Evolutionary conservation across 2,888 invertebrate genomes (phyloP).

Genomic region (Drosophila melanosoma): DNA sequence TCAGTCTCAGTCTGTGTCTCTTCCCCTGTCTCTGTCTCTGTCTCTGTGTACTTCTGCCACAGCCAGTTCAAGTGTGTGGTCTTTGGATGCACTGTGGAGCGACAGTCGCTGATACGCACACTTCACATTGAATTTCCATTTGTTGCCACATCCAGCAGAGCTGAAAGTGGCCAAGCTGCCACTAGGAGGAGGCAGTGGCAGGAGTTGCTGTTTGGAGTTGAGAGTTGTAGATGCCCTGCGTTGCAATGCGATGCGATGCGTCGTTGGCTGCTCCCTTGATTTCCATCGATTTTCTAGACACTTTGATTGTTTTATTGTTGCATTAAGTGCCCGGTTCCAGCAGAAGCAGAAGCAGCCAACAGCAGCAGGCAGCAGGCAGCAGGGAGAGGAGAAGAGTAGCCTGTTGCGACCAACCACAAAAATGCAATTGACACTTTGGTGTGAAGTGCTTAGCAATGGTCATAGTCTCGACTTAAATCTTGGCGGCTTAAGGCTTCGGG

Average conservation of each 20-base stretch:
- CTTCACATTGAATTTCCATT: conserved; percentile 79
- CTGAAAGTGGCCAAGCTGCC: conserved; percentile 65
- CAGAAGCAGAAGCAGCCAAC: conserved; percentile 10
- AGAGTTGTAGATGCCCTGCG: conserved; percentile 24
- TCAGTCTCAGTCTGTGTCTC: conserved; percentile 1
- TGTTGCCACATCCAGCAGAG: conserved; percentile 52
- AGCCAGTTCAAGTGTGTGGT: conserved; percentile 72
- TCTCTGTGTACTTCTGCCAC: conserved; percentile 12
- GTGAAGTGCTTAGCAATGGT: conserved; percentile 74
- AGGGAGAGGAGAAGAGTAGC: conserved; percentile 17
- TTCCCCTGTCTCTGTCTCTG: conserved; percentile 11
- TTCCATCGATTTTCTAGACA: conserved; percentile 82
- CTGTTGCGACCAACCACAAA: conserved; percentile 71
- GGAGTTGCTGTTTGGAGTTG: conserved; percentile 29
- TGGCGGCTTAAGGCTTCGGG: conserved; percentile 36
- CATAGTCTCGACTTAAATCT: conserved; percentile 49
- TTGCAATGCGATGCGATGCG: conserved; percentile 20
- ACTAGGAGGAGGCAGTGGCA: conserved; percentile 15
- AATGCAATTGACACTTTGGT: conserved; percentile 79
- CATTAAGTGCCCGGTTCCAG: conserved; percentile 70
- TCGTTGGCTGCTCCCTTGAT: conserved; percentile 67
- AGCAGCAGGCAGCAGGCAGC: conserved; percentile 9
- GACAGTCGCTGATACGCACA: conserved; percentile 79
- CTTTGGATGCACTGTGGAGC: conserved; percentile 73
- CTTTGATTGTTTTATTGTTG: conserved; percentile 81